These are phyloP conservation scores for Napeogenes sylphis DNA, from an alignment of 2,888 invertebrate genomes.

Conservation along the genomic window DNA sequence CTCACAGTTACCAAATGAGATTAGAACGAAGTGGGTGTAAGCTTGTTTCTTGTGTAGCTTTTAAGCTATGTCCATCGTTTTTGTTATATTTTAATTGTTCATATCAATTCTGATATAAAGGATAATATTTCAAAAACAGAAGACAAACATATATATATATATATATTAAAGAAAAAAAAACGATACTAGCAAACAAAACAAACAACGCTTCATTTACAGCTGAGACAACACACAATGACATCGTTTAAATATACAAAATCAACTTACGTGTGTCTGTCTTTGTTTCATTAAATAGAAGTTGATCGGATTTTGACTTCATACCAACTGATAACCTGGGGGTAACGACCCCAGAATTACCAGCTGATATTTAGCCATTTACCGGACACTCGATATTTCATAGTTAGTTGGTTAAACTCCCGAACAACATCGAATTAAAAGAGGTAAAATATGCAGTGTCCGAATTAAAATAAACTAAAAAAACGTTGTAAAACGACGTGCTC, in stretches of 20 bases:
- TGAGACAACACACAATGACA: constrained; percentile 30
- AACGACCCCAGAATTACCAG: constrained; percentile 96
- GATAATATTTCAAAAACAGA: constrained; percentile 3
- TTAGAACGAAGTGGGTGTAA: constrained; percentile 84
- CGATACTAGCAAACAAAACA: constrained; percentile 9
- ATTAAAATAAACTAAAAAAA: not conserved
- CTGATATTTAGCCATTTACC: constrained; percentile 91
- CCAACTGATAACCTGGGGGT: constrained; percentile 92
- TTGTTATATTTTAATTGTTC: not conserved
- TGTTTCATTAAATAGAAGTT: constrained; percentile 37
- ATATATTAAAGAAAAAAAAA: not conserved
- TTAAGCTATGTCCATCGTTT: constrained; percentile 21
- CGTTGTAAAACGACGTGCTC: not conserved
- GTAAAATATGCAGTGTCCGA: constrained; percentile 1
- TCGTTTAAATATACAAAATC: constrained; percentile 33
- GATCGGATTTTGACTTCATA: constrained; percentile 78
- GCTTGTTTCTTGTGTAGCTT: constrained; percentile 47
- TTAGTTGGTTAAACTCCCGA: constrained; percentile 14
- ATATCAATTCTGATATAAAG: not conserved
- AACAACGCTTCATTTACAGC: constrained; percentile 11
- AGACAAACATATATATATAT: not conserved
- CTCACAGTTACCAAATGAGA: constrained; percentile 99
- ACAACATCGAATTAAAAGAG: constrained; percentile 7
- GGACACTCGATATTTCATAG: constrained; percentile 23
- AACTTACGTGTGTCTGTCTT: constrained; percentile 61